A percentile compares a stretch with the other conserved stretches of the same genome.
Evolutionary conservation across 2,113 vertebrate species (phyloP).

Genomic region (Bombycilla garrulus): DNA sequence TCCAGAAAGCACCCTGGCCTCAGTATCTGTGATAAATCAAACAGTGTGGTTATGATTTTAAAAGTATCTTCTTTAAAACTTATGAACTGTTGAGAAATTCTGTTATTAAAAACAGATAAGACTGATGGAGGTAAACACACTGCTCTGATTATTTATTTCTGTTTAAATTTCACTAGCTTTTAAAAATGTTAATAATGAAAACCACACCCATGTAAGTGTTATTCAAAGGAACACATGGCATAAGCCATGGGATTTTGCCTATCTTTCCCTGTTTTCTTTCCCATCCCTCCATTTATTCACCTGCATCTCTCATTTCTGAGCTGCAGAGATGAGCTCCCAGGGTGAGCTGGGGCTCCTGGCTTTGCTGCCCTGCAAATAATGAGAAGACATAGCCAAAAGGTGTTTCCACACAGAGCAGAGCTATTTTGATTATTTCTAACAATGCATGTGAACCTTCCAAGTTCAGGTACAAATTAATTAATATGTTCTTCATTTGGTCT

Average conservation of each 20-base stretch:
- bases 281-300: neutral
- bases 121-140: neutral
- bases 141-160: neutral
- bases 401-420: neutral
- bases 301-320: neutral
- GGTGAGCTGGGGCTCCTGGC: neutral
- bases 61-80: neutral
- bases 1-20: neutral
- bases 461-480: neutral
- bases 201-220: neutral
- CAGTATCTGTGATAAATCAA: neutral
- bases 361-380: neutral
- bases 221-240: neutral
- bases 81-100: neutral
- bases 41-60: neutral
- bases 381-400: neutral
- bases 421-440: neutral
- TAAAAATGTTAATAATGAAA: neutral
- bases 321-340: neutral
- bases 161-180: neutral
- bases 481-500: neutral
- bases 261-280: neutral
- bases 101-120: neutral
- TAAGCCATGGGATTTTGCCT: neutral
- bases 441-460: neutral